These are phyloP conservation scores for Parazoanthus swiftii DNA, from an alignment of 92 coral and sea anemone species.

Conservation along the genomic window DNA sequence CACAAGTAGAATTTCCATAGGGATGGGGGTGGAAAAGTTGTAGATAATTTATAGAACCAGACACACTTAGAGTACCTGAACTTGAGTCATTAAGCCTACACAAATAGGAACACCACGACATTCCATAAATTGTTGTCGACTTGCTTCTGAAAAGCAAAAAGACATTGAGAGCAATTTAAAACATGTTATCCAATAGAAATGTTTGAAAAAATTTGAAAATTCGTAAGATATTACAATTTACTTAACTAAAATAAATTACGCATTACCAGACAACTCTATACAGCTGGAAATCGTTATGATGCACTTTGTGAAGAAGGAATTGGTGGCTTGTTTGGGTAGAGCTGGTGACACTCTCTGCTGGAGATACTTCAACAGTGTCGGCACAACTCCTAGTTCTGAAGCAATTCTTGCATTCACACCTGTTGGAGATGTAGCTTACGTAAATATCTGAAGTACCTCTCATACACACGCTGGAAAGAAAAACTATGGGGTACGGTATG, in stretches of 20 bases:
- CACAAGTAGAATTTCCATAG: not conserved
- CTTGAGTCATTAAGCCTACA: constrained; percentile 3
- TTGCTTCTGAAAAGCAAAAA: constrained; percentile 1
- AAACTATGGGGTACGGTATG: not conserved
- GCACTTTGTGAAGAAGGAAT: not conserved
- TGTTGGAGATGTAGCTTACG: not conserved
- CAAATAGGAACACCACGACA: not conserved
- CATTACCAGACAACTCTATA: not conserved
- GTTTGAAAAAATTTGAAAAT: too few relatives aligned
- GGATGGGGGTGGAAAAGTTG: not conserved
- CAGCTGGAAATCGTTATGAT: constrained; percentile 11
- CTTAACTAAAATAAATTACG: too few relatives aligned
- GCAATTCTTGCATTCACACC: constrained; percentile 4
- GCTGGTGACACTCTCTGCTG: constrained; percentile 3
- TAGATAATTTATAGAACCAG: not conserved
- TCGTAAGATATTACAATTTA: too few relatives aligned
- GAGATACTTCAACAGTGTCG: not conserved
- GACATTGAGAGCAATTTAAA: not conserved
- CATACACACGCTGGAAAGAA: not conserved
- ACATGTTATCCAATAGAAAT: not conserved
- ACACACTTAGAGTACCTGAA: not conserved
- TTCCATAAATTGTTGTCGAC: constrained; percentile 3
- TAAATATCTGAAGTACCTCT: not conserved
- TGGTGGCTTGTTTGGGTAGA: not conserved
- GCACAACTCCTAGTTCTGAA: constrained; percentile 9